A percentile compares a stretch with the other conserved stretches of the same genome.
These are phyloP conservation scores for Anabacerthia variegaticeps DNA, from an alignment of 2,797 vertebrate species.

Conservation along the genomic window DNA sequence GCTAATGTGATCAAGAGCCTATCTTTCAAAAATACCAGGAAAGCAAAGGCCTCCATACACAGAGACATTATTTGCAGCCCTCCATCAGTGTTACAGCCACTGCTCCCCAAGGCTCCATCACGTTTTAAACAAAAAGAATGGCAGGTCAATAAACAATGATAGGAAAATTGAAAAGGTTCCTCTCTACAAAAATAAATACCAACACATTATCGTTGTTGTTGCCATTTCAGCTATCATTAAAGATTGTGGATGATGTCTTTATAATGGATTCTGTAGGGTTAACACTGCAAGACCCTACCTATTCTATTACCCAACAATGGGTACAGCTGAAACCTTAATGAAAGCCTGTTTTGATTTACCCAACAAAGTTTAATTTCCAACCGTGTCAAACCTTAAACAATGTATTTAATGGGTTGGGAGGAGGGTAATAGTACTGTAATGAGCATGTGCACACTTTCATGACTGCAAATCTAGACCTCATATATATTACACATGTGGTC, in stretches of 20 bases:
- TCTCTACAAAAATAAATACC: neutral
- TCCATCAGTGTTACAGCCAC: slow-evolving; percentile 37
- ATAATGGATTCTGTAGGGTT: neutral
- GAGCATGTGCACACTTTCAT: neutral
- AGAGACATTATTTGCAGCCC: slow-evolving; percentile 38
- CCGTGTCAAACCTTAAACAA: neutral
- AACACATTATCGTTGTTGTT: neutral
- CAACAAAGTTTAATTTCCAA: neutral
- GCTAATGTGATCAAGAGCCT: slow-evolving; percentile 39
- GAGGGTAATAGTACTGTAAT: neutral
- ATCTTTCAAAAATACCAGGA: slow-evolving; percentile 55
- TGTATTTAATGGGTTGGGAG: neutral
- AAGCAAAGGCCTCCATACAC: neutral
- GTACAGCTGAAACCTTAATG: neutral
- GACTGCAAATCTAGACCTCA: neutral
- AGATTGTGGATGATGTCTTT: neutral
- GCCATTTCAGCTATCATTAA: neutral
- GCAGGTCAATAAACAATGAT: slow-evolving; percentile 55
- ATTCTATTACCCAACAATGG: neutral
- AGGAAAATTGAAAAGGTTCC: slow-evolving; percentile 49
- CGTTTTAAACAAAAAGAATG: slow-evolving; percentile 54
- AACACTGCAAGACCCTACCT: neutral
- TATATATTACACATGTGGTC: rapidly evolving
- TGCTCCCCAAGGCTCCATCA: slow-evolving; percentile 46
- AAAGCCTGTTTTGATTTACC: neutral